Evolutionary conservation across 2,113 vertebrate species (phyloP), one percentile per base, ranked within the genome.

Genomic region (Neogale vison): DNA sequence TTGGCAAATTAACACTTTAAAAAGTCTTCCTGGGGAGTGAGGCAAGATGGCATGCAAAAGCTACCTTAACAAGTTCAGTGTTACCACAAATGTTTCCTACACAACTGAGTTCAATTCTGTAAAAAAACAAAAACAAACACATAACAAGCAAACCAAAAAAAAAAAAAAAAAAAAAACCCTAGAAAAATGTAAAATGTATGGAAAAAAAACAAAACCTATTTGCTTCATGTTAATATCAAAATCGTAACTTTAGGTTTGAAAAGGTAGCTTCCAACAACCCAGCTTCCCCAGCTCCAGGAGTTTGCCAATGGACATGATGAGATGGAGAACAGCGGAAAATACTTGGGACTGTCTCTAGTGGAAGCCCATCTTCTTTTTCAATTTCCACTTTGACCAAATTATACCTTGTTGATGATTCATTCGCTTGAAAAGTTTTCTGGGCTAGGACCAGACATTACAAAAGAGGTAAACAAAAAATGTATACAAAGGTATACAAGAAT

Each of bases 1-100:
- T 39, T 85, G 65, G 50, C 34, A 96, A 95, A 92, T 34, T 87
- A 79, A 95, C 23, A 82, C 69, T 57, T 88, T 57, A 86, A 88
- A 93, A 81, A 67, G 14, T 63, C 45, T 84, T 82, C 61, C 76
- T 80, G 39, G 67, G 21, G 29, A 59, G 8, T 59, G 13, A 74
- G 63, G 17, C 7, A 55, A 15, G 42, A 42, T 36, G 24, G 34
- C 45, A 89, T 8, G 4, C n/a, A 69, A 77, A 85, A 90, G 31
- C 83, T 61, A 29, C 12, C 76, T 14, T 12, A 52, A 94, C 21
- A 7, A 55, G 21, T 55, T 96, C 59, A 4, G 24, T 47, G 39
- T 80, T 2, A 55, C 34, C 23, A 69, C 20, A 93, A n/a, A 67
- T n/a, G 4, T 65, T 84, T 87, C 63, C 55, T 36, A 21, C 67